Evolutionary conservation across 2,797 vertebrate genomes (phyloP).

Genomic region (Myotis daubentonii): DNA sequence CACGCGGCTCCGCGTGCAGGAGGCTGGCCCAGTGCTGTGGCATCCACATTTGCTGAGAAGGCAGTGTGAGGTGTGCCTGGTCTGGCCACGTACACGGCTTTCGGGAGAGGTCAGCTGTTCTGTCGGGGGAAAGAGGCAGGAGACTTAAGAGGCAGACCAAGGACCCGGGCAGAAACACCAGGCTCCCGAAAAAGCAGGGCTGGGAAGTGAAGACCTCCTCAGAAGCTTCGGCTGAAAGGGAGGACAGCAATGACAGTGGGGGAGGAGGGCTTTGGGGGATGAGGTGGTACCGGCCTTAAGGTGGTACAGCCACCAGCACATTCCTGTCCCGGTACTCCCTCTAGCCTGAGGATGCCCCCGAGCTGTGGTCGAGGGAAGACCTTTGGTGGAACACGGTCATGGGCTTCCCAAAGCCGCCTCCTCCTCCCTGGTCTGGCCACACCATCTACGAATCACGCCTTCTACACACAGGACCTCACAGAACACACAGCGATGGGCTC

Average conservation of each 20-base stretch:
- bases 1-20: not conserved
- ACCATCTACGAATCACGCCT: accelerated
- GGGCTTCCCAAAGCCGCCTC: not conserved
- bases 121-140: not conserved
- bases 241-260: not conserved
- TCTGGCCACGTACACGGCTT: not conserved
- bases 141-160: not conserved
- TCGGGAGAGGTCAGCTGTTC: no score
- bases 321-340: not conserved
- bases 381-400: not conserved
- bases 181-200: not conserved
- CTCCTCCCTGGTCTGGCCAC: not conserved
- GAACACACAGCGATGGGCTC: accelerated
- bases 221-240: not conserved
- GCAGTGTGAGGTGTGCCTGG: not conserved
- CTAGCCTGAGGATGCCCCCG: not conserved
- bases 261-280: not conserved
- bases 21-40: not conserved
- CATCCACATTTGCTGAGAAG: not conserved
- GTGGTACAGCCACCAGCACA: not conserved
- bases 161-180: not conserved
- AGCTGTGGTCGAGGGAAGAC: not conserved
- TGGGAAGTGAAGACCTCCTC: not conserved
- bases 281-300: not conserved
- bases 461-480: not conserved